Evolutionary conservation across 1,140 invertebrate species (phyloP).

Genomic region (Bombus pyrosoma): DNA sequence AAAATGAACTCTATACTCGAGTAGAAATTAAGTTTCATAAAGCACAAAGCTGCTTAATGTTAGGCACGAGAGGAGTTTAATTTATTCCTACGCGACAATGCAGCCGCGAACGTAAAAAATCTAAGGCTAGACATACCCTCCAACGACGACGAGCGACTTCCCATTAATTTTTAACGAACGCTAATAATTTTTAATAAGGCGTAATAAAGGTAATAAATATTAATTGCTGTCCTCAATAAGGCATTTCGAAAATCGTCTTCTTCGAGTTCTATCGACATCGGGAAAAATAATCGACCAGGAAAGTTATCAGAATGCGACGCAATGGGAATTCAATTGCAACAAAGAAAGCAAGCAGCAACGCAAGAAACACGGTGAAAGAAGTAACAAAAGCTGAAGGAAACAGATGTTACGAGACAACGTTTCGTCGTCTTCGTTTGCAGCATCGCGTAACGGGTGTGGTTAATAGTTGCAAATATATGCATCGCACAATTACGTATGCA

Average conservation of each 20-base stretch:
- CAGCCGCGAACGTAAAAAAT: neutral
- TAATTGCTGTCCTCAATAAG: slow-evolving; percentile 1
- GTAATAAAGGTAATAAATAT: slow-evolving; percentile 33
- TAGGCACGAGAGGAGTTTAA: neutral
- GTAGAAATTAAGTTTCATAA: slow-evolving; percentile 33
- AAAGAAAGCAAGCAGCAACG: neutral
- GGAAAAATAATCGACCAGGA: no score
- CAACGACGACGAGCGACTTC: neutral
- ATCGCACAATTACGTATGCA: slow-evolving; percentile 34
- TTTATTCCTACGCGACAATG: neutral
- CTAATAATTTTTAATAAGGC: slow-evolving; percentile 48
- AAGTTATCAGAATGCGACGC: no score
- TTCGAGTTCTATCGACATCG: no score
- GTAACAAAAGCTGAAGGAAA: neutral
- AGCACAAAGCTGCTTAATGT: neutral
- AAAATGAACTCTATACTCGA: neutral
- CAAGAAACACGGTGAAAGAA: no score
- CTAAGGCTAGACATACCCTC: no score
- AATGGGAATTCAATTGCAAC: neutral
- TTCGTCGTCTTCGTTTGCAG: neutral
- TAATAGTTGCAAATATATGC: slow-evolving; percentile 60
- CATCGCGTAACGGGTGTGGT: slow-evolving; percentile 36
- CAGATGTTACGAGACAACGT: slow-evolving; percentile 1
- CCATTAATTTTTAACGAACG: slow-evolving; percentile 28
- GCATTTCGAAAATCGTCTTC: neutral